These are phyloP conservation scores for Drosophila ogumai DNA, from an alignment of 1,140 invertebrate genomes.

Conservation along the genomic window DNA sequence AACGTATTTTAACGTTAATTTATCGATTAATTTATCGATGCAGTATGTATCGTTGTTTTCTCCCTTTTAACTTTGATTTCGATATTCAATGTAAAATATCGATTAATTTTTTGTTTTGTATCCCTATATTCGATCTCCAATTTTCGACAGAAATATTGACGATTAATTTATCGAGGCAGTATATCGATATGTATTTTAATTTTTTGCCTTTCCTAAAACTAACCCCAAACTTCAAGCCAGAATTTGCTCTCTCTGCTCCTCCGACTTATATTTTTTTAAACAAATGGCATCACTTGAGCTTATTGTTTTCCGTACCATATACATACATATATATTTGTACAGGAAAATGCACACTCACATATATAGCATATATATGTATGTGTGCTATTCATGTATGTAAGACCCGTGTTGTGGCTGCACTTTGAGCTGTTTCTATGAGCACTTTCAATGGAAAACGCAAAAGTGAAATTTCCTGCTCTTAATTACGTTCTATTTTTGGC, in stretches of 20 bases:
- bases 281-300: not conserved
- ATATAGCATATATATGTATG: not conserved
- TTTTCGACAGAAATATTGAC: no score
- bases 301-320: conserved; percentile 3
- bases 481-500: conserved; percentile 59
- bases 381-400: not conserved
- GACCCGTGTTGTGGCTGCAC: conserved; percentile 19
- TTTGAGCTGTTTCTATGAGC: conserved; percentile 23
- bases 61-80: no score
- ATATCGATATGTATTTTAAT: no score
- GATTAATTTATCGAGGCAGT: no score
- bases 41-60: not conserved
- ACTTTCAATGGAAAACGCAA: conserved; percentile 48
- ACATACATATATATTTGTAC: not conserved
- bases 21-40: no score
- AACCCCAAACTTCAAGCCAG: not conserved
- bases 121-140: no score
- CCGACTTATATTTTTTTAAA: not conserved
- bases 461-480: conserved; percentile 57
- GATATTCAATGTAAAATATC: no score
- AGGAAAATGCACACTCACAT: conserved; percentile 10
- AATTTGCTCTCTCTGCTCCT: not conserved
- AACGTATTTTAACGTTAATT: no score
- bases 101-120: no score
- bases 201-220: no score